Evolutionary conservation across 2,888 invertebrate genomes (phyloP).

Genomic region (Scotopteryx bipunctaria): DNA sequence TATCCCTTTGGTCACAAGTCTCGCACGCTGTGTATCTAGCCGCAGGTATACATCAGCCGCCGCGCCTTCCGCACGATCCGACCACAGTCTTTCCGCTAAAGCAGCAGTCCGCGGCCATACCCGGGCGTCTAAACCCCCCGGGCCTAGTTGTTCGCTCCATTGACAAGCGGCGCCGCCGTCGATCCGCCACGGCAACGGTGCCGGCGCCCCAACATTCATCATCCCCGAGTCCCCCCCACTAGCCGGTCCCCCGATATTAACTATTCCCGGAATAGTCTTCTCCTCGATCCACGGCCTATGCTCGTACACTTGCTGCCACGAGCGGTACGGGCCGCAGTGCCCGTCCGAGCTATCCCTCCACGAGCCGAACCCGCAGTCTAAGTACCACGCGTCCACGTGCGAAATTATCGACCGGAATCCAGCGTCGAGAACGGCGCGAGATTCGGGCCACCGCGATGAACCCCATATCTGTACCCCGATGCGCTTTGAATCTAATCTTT

Average conservation of each 20-base stretch:
- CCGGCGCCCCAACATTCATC: conserved; percentile 76
- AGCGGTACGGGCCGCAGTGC: conserved; percentile 93
- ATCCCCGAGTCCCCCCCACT: conserved; percentile 85
- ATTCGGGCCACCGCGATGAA: conserved; percentile 91
- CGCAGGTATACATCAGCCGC: conserved; percentile 86
- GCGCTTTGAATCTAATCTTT: conserved; percentile 79
- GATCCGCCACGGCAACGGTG: conserved; percentile 72
- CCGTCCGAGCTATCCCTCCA: conserved; percentile 93
- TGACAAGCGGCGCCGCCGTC: conserved; percentile 92
- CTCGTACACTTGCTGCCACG: conserved; percentile 94
- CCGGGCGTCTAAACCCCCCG: conserved; percentile 88
- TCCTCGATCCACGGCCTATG: conserved; percentile 89
- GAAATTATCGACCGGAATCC: conserved; percentile 91
- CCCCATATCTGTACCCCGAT: conserved; percentile 92
- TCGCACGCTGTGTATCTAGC: conserved; percentile 86
- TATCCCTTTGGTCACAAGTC: conserved; percentile 85
- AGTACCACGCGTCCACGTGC: conserved; percentile 94
- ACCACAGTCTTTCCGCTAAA: conserved; percentile 91
- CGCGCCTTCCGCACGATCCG: conserved; percentile 81
- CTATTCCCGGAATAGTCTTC: conserved; percentile 46
- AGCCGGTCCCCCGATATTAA: conserved; percentile 70
- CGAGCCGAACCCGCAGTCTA: conserved; percentile 93
- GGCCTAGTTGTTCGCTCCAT: conserved; percentile 93
- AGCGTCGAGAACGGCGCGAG: conserved; percentile 88
- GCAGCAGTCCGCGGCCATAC: conserved; percentile 93